Conservation (phyloP, 2,113 vertebrate species). For the Lutjanus erythropterus region DNA sequence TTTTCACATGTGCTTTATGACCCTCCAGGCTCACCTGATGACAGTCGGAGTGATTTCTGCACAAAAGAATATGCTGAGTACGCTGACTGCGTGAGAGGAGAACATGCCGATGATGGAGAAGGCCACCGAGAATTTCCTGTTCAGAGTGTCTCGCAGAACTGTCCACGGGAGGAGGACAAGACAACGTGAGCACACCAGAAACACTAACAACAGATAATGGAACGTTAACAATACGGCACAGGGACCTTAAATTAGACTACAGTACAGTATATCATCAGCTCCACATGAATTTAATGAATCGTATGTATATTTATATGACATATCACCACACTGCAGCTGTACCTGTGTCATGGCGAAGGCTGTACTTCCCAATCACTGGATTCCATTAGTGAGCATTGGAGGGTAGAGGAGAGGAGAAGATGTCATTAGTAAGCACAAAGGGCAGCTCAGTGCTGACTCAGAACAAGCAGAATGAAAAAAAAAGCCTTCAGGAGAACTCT, state of each 20-base stretch:
- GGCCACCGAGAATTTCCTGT: constrained; percentile 93
- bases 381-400: constrained; percentile 36
- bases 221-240: neutral
- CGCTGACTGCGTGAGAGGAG: constrained; percentile 95
- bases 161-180: neutral
- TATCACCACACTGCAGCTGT: constrained; percentile 32
- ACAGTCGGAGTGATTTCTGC: constrained; percentile 98
- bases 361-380: constrained; percentile 98
- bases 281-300: neutral
- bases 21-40: constrained; percentile 89
- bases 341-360: constrained; percentile 96
- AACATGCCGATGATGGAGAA: constrained; percentile 99
- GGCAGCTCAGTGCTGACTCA: constrained; percentile 38
- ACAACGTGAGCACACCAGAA: neutral
- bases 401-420: constrained; percentile 28
- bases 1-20: neutral
- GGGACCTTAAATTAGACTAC: neutral
- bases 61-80: constrained; percentile 97
- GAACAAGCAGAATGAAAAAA: constrained; percentile 25
- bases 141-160: constrained; percentile 95
- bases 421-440: constrained; percentile 47
- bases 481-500: constrained; percentile 21
- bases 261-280: neutral
- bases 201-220: neutral
- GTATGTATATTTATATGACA: neutral